These are phyloP conservation scores for Sitobion miscanthi DNA, from an alignment of 1,140 invertebrate genomes.

Conservation along the genomic window DNA sequence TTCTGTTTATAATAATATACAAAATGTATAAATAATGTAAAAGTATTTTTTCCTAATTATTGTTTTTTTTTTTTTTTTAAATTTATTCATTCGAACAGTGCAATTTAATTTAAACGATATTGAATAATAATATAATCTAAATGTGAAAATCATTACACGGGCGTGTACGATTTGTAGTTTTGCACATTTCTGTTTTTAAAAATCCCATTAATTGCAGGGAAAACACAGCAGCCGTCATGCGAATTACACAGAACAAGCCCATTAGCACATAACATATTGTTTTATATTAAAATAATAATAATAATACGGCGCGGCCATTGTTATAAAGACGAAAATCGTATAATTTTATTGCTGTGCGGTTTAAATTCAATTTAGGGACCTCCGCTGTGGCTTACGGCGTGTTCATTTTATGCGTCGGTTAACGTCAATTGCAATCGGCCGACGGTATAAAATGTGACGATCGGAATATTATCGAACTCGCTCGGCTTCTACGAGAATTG, in stretches of 20 bases:
- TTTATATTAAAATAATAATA: conserved; percentile 19
- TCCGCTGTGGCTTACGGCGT: not conserved
- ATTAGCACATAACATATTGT: conserved; percentile 9
- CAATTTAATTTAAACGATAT: not conserved
- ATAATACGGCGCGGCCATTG: not conserved
- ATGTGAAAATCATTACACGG: not conserved
- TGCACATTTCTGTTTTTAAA: not conserved
- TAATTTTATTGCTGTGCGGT: conserved; percentile 9
- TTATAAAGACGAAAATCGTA: not conserved
- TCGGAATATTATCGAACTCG: no score
- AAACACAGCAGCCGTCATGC: not conserved
- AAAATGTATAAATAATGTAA: not conserved
- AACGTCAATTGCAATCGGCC: not conserved
- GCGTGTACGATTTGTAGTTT: not conserved
- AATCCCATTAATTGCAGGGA: not conserved
- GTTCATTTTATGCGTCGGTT: not conserved
- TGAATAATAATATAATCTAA: not conserved
- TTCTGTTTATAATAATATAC: not conserved
- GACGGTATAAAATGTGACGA: not conserved
- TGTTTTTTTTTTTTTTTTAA: not conserved
- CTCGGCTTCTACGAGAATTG: not conserved
- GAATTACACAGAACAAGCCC: not conserved
- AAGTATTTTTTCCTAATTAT: not conserved
- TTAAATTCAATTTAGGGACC: not conserved
- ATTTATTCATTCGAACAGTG: not conserved